Evolutionary conservation across 2,797 vertebrate genomes (phyloP).

Genomic region (Carapus acus): DNA sequence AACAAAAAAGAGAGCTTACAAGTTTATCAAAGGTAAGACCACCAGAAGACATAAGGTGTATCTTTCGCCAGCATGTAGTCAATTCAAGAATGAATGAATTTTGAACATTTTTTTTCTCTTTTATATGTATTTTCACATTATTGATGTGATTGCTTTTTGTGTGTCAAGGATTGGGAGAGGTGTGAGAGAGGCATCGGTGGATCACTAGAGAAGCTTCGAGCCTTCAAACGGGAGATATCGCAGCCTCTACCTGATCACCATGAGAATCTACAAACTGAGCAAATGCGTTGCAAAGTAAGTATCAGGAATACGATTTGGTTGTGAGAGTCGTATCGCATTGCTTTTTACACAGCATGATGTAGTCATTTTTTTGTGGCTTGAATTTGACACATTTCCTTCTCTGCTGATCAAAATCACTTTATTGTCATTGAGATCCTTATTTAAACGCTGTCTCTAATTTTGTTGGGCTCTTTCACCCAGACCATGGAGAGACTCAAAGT

Average conservation of each 20-base stretch:
- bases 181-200: conserved; percentile 87
- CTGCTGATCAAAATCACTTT: no score
- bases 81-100: not conserved
- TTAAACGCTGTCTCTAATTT: no score
- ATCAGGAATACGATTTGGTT: not conserved
- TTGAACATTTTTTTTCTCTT: not conserved
- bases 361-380: no score
- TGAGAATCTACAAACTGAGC: conserved; percentile 88
- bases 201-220: conserved; percentile 87
- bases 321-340: no score
- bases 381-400: no score
- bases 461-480: no score
- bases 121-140: not conserved
- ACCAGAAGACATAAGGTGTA: not conserved
- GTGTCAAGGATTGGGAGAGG: conserved; percentile 90
- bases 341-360: no score
- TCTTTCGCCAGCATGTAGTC: not conserved
- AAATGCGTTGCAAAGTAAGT: conserved; percentile 89
- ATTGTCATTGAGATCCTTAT: no score
- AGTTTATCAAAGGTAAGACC: conserved; percentile 79
- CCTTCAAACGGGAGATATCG: conserved; percentile 87
- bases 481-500: no score
- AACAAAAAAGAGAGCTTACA: conserved; percentile 82
- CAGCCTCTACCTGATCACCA: conserved; percentile 88
- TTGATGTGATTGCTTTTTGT: conserved; percentile 9